These are phyloP conservation scores for Folsomia candida DNA, from an alignment of 2,888 invertebrate genomes.

Conservation along the genomic window DNA sequence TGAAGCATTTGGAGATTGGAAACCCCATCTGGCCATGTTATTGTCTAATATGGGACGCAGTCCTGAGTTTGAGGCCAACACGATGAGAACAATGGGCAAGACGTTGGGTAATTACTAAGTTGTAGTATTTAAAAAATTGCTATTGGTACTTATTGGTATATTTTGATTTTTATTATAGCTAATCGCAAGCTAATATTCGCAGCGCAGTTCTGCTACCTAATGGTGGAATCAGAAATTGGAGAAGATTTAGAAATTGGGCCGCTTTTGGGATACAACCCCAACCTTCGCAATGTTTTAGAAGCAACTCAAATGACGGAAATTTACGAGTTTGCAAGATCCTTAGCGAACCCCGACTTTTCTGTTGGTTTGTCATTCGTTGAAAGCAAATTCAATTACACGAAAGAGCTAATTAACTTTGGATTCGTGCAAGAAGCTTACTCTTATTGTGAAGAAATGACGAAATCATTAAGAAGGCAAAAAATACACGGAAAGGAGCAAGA, in stretches of 20 bases:
- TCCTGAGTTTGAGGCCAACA: conserved; percentile 73
- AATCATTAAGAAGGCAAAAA: conserved; percentile 17
- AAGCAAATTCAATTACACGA: conserved; percentile 73
- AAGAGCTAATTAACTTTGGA: conserved; percentile 74
- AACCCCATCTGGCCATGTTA: conserved; percentile 93
- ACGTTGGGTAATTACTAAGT: conserved; percentile 60
- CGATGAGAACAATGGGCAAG: conserved; percentile 66
- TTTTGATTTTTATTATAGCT: conserved; percentile 55
- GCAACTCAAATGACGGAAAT: conserved; percentile 93
- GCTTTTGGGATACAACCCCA: conserved; percentile 72
- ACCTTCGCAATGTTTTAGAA: conserved; percentile 66
- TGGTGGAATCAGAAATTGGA: conserved; percentile 68
- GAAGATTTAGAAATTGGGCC: conserved; percentile 52
- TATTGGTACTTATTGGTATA: neutral
- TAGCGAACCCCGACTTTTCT: conserved; percentile 71
- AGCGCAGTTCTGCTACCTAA: conserved; percentile 93
- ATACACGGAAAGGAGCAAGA: conserved; percentile 15
- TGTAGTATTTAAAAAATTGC: neutral
- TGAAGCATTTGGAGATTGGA: conserved; percentile 75
- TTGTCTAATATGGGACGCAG: conserved; percentile 73
- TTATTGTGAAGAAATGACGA: conserved; percentile 78
- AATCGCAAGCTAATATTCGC: conserved; percentile 79
- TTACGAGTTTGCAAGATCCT: conserved; percentile 85
- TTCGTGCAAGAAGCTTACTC: conserved; percentile 74
- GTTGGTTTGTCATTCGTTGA: conserved; percentile 56